Percentiles rank a stretch among this genome's conserved stretches.
These are phyloP conservation scores for Spea hammondii DNA, from an alignment of 2,797 vertebrate genomes.

Conservation along the genomic window DNA sequence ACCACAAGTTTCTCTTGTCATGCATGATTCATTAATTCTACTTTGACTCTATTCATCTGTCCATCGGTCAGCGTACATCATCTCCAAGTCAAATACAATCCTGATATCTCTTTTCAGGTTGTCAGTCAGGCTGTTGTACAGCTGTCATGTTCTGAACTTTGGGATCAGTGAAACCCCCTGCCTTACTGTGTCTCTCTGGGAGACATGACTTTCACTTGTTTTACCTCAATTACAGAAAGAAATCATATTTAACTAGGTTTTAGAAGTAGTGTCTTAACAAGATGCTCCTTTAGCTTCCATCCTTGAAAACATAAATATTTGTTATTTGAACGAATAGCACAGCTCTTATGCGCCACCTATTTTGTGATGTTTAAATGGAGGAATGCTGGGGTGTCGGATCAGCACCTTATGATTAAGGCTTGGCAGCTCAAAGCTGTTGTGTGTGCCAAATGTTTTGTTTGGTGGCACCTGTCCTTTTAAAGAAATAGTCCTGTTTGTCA, in stretches of 20 bases:
- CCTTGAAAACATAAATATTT: not conserved
- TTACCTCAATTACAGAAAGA: constrained; percentile 11
- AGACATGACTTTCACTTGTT: constrained; percentile 1
- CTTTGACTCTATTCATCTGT: constrained; percentile 24
- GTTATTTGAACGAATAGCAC: not conserved
- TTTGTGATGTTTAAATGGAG: not conserved
- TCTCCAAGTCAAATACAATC: constrained; percentile 10
- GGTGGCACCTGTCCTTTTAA: constrained; percentile 9
- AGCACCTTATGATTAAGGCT: constrained; percentile 1
- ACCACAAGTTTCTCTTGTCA: not conserved
- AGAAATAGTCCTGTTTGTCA: not conserved
- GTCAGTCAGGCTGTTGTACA: constrained; percentile 15
- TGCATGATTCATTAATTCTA: constrained; percentile 18
- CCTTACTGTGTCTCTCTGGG: not conserved
- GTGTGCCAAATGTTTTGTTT: constrained; percentile 19
- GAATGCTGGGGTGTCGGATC: not conserved
- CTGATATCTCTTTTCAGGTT: constrained; percentile 29
- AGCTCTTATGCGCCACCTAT: not conserved
- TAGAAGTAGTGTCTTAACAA: constrained; percentile 10
- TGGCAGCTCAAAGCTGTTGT: not conserved
- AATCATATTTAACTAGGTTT: constrained; percentile 5
- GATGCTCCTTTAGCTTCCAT: not conserved
- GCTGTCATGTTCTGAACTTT: constrained; percentile 17
- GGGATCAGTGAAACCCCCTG: constrained; percentile 5
- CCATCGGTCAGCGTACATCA: constrained; percentile 13